These are phyloP conservation scores for Semnornis frantzii DNA, from an alignment of 2,113 vertebrate species.

Conservation along the genomic window DNA sequence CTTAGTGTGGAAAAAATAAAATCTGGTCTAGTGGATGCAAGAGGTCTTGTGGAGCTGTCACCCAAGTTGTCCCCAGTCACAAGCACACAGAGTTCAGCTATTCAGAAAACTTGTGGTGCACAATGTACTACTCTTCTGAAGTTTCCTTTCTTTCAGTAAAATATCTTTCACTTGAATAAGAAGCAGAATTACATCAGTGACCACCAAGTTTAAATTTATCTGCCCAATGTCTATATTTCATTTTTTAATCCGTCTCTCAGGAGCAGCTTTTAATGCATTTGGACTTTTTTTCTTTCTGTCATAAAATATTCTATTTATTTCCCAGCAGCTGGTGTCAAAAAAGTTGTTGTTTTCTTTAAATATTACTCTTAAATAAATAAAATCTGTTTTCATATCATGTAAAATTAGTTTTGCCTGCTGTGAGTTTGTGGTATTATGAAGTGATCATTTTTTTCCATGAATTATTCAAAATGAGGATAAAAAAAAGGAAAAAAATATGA, in stretches of 20 bases:
- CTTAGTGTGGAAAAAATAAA: neutral
- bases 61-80: neutral
- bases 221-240: slow-evolving; percentile 54
- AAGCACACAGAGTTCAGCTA: neutral
- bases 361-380: slow-evolving; percentile 87
- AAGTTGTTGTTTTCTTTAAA: slow-evolving; percentile 85
- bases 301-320: slow-evolving; percentile 86
- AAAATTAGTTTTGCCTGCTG: slow-evolving; percentile 85
- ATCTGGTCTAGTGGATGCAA: slow-evolving; percentile 3
- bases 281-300: slow-evolving; percentile 43
- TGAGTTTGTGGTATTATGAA: slow-evolving; percentile 81
- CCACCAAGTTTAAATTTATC: slow-evolving; percentile 69
- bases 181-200: slow-evolving; percentile 47
- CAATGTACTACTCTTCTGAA: neutral
- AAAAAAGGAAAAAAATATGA: slow-evolving; percentile 64
- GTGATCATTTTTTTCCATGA: slow-evolving; percentile 79
- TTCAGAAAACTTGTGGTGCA: slow-evolving; percentile 1
- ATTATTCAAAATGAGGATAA: slow-evolving; percentile 80
- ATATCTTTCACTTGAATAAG: neutral
- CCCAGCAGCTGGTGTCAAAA: slow-evolving; percentile 84
- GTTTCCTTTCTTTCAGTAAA: slow-evolving; percentile 13
- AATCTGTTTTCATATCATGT: slow-evolving; percentile 82
- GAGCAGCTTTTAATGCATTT: slow-evolving; percentile 78
- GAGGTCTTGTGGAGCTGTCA: neutral
- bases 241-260: slow-evolving; percentile 66